Evolutionary conservation across 2,113 vertebrate species (phyloP).

Genomic region (Zingel zingel): DNA sequence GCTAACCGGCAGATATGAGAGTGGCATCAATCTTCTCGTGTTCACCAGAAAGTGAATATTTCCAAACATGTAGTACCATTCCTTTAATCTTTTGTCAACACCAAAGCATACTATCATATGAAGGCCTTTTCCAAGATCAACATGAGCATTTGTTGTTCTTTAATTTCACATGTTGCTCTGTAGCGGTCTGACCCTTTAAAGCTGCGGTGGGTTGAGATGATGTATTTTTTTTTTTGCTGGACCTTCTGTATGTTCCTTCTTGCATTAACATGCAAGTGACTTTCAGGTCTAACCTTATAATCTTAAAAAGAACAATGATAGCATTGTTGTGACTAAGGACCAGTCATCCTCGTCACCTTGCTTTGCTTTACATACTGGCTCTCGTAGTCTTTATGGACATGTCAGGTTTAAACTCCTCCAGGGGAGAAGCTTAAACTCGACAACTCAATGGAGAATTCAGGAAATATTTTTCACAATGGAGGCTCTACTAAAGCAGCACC

Average conservation of each 20-base stretch:
- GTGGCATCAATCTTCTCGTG: neutral
- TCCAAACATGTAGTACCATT: neutral
- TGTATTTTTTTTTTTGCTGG: neutral
- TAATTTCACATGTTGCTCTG: neutral
- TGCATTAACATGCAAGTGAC: conserved; percentile 28
- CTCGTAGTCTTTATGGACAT: conserved; percentile 25
- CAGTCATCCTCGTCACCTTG: conserved; percentile 49
- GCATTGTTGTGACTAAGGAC: conserved; percentile 37
- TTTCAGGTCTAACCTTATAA: conserved; percentile 27
- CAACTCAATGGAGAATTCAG: conserved; percentile 21
- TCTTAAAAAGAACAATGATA: conserved; percentile 29
- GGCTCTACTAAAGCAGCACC: conserved; percentile 1
- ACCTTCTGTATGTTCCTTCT: conserved; percentile 20
- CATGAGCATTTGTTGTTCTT: neutral
- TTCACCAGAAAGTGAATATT: neutral
- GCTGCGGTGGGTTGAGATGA: neutral
- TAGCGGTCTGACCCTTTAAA: neutral
- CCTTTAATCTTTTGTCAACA: neutral
- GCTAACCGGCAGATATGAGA: neutral
- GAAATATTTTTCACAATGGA: conserved; percentile 3
- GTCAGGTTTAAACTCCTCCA: conserved; percentile 36
- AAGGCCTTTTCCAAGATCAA: neutral
- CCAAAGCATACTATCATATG: neutral
- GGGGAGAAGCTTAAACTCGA: conserved; percentile 25
- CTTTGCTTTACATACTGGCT: conserved; percentile 44